These are phyloP conservation scores for Rhimphoctona megacephalus DNA, from an alignment of 2,888 invertebrate species.

Conservation along the genomic window DNA sequence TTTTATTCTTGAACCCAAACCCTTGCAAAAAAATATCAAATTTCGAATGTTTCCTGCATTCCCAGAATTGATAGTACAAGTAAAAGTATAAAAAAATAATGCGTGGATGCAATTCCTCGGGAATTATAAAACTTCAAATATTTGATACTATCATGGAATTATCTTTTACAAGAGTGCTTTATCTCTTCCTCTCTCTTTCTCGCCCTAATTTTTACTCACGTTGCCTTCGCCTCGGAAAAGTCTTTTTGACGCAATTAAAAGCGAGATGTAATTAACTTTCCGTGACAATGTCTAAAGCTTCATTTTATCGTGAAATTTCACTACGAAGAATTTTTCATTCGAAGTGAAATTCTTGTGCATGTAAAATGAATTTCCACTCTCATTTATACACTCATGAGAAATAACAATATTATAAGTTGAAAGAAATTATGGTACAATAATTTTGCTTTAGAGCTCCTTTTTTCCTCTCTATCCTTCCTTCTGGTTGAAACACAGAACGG, in stretches of 20 bases:
- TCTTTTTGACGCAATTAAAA: not conserved
- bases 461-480: not conserved
- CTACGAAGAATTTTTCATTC: not conserved
- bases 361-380: not conserved
- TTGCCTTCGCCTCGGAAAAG: not conserved
- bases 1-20: too few relatives aligned
- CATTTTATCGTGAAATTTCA: not conserved
- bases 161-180: not conserved
- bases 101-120: not conserved
- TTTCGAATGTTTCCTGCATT: not conserved
- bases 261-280: not conserved
- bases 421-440: not conserved
- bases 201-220: not conserved
- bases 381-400: not conserved
- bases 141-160: not conserved
- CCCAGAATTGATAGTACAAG: not conserved
- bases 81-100: not conserved
- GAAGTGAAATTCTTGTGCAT: not conserved
- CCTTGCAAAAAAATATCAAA: too few relatives aligned
- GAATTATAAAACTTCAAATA: not conserved
- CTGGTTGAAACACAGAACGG: slow-evolving; percentile 31
- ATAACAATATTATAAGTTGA: not conserved
- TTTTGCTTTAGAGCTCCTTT: not conserved
- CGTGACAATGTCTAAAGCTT: not conserved
- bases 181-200: not conserved